These are phyloP conservation scores for Lates calcarifer DNA, from an alignment of 2,113 vertebrate species.

Conservation along the genomic window DNA sequence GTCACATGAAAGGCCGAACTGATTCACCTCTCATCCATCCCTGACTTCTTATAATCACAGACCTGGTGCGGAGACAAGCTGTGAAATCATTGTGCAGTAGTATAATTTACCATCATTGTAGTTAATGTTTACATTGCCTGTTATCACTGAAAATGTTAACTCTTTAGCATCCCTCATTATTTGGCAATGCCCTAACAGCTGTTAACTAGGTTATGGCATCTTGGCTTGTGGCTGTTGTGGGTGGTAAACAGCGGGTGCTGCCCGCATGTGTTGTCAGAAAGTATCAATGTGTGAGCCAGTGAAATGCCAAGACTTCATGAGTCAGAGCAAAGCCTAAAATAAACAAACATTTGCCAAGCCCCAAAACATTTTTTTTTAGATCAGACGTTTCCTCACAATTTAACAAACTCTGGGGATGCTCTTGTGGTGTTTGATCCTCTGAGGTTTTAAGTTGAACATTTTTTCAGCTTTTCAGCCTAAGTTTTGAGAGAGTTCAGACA, in stretches of 20 bases:
- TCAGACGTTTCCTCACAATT: neutral
- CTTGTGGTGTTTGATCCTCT: neutral
- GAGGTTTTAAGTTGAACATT: neutral
- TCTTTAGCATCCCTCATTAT: conserved; percentile 22
- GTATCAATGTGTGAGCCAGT: neutral
- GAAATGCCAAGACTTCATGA: conserved; percentile 5
- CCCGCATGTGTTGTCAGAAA: conserved; percentile 25
- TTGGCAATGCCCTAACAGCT: conserved; percentile 37
- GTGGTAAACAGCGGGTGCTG: neutral
- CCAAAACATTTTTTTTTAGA: neutral
- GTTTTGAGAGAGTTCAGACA: neutral
- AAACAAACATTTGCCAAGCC: neutral
- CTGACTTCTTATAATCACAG: conserved; percentile 46
- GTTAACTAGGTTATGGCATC: neutral
- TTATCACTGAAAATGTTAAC: conserved; percentile 29
- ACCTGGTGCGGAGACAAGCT: conserved; percentile 6
- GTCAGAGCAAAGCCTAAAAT: neutral
- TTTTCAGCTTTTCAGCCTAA: neutral
- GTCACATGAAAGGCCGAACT: conserved; percentile 40
- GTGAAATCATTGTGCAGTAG: conserved; percentile 15
- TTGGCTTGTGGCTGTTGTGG: conserved; percentile 10
- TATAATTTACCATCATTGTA: conserved; percentile 52
- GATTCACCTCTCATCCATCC: conserved; percentile 42
- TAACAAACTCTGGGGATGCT: neutral
- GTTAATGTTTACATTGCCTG: conserved; percentile 28